Percentiles rank a stretch among this genome's conserved stretches.
These are phyloP conservation scores for Paraplagusia blochii DNA, from an alignment of 2,113 vertebrate species.

Conservation along the genomic window DNA sequence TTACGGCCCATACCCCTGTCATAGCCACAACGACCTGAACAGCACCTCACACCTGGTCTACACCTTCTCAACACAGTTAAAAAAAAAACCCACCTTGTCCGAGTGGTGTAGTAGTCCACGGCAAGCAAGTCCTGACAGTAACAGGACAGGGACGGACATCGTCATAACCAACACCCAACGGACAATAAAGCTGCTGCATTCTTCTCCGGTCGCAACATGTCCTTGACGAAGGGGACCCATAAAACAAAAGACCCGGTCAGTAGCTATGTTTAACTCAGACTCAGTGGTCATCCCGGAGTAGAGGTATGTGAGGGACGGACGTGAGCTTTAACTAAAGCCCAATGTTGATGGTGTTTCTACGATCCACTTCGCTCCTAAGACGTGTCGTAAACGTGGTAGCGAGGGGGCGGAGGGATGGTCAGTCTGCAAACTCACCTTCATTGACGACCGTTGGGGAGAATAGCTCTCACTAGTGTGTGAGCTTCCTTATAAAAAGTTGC, in stretches of 20 bases:
- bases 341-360: constrained; percentile 11
- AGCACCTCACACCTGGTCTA: constrained; percentile 81
- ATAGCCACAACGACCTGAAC: constrained; percentile 72
- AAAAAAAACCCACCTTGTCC: constrained; percentile 25
- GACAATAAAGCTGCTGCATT: constrained; percentile 60
- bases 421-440: constrained; percentile 58
- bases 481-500: constrained; percentile 72
- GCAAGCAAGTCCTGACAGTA: constrained; percentile 62
- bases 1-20: constrained; percentile 63
- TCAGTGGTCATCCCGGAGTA: background rate
- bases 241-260: constrained; percentile 22
- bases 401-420: constrained; percentile 59
- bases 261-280: constrained; percentile 3
- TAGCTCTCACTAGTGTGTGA: constrained; percentile 65
- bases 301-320: background rate
- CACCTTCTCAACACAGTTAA: constrained; percentile 63
- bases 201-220: constrained; percentile 62
- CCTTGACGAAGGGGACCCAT: constrained; percentile 26
- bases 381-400: constrained; percentile 26
- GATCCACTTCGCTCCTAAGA: constrained; percentile 15
- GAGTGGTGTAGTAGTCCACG: constrained; percentile 38
- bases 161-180: constrained; percentile 46
- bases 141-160: constrained; percentile 45
- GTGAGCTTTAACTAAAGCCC: background rate
- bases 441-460: constrained; percentile 60